These are phyloP conservation scores for Drosophila ohnishii DNA, from an alignment of 1,140 invertebrate genomes.

Conservation along the genomic window DNA sequence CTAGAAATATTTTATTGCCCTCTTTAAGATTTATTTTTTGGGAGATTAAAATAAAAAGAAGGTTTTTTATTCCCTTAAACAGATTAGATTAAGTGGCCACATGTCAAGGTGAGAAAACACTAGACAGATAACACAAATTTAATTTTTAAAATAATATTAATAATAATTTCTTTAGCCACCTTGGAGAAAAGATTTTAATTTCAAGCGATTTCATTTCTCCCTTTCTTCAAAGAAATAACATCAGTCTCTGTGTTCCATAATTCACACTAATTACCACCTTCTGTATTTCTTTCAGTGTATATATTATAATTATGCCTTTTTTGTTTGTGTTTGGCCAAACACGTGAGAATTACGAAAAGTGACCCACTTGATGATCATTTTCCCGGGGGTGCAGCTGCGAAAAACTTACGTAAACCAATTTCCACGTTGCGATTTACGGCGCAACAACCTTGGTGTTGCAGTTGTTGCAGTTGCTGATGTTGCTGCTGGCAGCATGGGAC, in stretches of 20 bases:
- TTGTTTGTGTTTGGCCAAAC: constrained; percentile 49
- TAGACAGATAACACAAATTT: no score
- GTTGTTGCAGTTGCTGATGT: constrained; percentile 23
- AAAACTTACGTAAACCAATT: constrained; percentile 83
- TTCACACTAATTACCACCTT: no score
- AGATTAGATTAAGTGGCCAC: no score
- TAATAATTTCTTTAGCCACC: neutral
- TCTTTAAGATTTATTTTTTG: neutral
- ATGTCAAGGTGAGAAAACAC: no score
- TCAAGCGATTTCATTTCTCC: neutral
- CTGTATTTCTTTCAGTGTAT: neutral
- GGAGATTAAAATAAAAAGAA: no score
- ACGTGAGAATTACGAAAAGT: constrained; percentile 40
- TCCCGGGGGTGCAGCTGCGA: constrained; percentile 41
- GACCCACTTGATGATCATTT: constrained; percentile 35
- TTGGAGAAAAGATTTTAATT: neutral
- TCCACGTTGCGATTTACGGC: constrained; percentile 78
- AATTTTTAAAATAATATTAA: no score
- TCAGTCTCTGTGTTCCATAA: no score
- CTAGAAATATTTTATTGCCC: neutral
- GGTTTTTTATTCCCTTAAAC: neutral
- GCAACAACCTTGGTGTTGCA: constrained; percentile 51
- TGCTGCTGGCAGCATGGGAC: constrained; percentile 33
- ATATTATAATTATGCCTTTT: constrained; percentile 22
- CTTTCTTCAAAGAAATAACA: neutral